Evolutionary conservation across 64 coral and sea anemone genomes (phyloP), one percentile per base, ranked within the genome.

Genomic region (Montipora sp.): DNA sequence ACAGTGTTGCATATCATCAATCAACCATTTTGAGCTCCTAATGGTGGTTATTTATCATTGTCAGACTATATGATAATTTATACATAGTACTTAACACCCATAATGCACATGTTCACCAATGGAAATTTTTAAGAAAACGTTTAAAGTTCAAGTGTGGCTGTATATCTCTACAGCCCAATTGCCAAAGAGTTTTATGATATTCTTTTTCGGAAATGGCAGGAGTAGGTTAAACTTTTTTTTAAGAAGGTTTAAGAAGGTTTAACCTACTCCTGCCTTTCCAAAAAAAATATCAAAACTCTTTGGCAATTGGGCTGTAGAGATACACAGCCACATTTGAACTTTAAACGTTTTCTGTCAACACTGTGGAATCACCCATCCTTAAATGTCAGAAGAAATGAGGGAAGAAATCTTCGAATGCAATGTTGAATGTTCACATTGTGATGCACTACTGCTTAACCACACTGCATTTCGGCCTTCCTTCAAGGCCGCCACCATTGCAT

Each of bases 401-500:
- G 73, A 8, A 2, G 73, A 47, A 76, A 76, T 47, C 43, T 27
- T 76, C 46, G 73, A 9, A 24, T 76, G 22, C 46, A 47, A 76
- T 7, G 6, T 76, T 76, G 20, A 10, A 44, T 8, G 73, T 76
- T 76, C 36, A 15, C 27, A 46, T 45, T 76, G 27, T 76, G 73
- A 47, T 47, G 79, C 48, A 36, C 27, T 36, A 81, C 0, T 81
- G 48, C 46, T 79, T 6, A 79, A 19, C 46, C 16, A 79, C 77
- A 79, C 18, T 57, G 46, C 77, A 46, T 79, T 79, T 79, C 47
- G 10, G 46, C 77, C 77, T 50, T 19, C 51, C 46, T 79, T 79
- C 5, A 79, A 57, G 46, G 77, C 77, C 6, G 51, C 46, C 51
- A 79, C 51, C 46, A 79, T 50, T 15, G 51, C 46, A 79, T 58